phyloP scores from a whole-genome alignment of 2,797 vertebrate species.

The Catamblyrhynchus diadema region DNA sequence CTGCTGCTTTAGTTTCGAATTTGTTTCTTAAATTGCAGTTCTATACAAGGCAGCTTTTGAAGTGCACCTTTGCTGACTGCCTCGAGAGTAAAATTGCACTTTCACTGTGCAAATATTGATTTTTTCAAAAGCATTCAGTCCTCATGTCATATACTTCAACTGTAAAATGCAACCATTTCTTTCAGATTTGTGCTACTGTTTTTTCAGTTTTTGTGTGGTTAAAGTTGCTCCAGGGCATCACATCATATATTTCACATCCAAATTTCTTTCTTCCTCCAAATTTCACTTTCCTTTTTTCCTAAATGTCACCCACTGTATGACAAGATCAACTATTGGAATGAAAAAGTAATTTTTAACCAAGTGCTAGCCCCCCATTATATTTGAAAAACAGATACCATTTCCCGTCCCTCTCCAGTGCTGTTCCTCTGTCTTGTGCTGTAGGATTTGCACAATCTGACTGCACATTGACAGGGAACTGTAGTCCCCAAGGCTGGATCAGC shows the following conservation, averaged over 20 bases:
- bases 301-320: neutral
- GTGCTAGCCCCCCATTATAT: neutral
- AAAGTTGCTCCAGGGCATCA: neutral
- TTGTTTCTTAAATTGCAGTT: neutral
- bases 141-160: neutral
- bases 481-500: rapidly evolving
- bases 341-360: neutral
- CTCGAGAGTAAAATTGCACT: neutral
- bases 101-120: neutral
- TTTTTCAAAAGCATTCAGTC: neutral
- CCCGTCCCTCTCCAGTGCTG: neutral
- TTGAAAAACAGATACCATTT: neutral
- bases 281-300: neutral
- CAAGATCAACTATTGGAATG: neutral
- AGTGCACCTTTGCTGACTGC: neutral
- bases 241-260: neutral
- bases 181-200: neutral
- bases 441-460: neutral
- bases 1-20: neutral
- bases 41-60: neutral
- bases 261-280: neutral
- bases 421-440: rapidly evolving
- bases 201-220: neutral
- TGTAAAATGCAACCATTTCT: neutral
- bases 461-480: neutral